Percentiles rank a stretch among this genome's conserved stretches.
phyloP scores from a whole-genome alignment of 2,797 vertebrate species.

The Semotilus atromaculatus region DNA sequence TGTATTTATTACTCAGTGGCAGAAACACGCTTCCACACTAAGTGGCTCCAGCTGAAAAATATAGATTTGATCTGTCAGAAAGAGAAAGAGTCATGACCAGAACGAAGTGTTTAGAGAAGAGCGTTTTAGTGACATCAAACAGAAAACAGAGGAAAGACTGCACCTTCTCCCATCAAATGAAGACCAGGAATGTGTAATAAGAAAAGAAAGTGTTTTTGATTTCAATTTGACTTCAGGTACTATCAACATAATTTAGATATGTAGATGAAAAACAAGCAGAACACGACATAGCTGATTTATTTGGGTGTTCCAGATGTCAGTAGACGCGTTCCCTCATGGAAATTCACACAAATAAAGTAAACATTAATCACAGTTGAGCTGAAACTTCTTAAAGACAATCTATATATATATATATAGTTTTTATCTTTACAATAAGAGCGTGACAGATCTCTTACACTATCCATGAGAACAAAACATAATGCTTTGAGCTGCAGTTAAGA shows the following conservation, averaged over 20 bases:
- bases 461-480: not conserved
- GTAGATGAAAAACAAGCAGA: not conserved
- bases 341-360: slow-evolving; percentile 14
- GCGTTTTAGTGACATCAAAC: not conserved
- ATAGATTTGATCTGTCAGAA: not conserved
- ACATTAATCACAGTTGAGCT: slow-evolving; percentile 28
- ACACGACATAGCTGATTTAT: slow-evolving; percentile 46
- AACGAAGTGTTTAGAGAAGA: not conserved
- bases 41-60: not conserved
- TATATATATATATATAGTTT: not conserved
- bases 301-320: slow-evolving; percentile 44
- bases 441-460: slow-evolving; percentile 5
- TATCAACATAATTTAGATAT: not conserved
- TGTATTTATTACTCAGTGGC: no score
- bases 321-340: slow-evolving; percentile 23
- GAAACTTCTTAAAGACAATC: not conserved
- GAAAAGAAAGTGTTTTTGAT: no score
- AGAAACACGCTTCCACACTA: no score
- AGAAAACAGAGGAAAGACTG: not conserved
- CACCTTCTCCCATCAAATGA: not conserved
- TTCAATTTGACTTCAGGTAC: no score
- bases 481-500: slow-evolving; percentile 26
- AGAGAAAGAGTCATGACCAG: not conserved
- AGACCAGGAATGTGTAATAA: not conserved
- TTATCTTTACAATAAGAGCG: not conserved